These are phyloP conservation scores for Eristalinus sepulchralis DNA, from an alignment of 2,888 invertebrate species.

Conservation along the genomic window DNA sequence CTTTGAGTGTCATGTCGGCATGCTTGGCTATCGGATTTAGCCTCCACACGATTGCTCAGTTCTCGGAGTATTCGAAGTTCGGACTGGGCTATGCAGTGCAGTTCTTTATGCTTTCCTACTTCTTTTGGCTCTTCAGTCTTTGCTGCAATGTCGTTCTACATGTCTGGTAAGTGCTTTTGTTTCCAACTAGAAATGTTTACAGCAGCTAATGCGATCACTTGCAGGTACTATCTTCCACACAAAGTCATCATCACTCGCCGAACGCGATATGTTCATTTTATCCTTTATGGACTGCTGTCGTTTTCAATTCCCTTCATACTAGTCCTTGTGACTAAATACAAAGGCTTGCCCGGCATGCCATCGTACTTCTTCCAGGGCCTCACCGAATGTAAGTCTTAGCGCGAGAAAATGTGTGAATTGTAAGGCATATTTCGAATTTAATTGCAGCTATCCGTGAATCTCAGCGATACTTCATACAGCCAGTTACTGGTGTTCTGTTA, in stretches of 20 bases:
- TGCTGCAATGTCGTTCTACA: conserved; percentile 78
- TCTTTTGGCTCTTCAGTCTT: conserved; percentile 78
- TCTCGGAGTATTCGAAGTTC: conserved; percentile 75
- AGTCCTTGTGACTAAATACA: conserved; percentile 77
- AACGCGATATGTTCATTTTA: conserved; percentile 74
- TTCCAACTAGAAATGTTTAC: neutral
- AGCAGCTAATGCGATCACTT: neutral
- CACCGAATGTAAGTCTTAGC: conserved; percentile 76
- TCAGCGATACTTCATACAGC: conserved; percentile 80
- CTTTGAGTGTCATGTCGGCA: conserved; percentile 77
- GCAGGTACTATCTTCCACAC: conserved; percentile 76
- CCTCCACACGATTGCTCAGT: conserved; percentile 77
- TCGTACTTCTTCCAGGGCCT: conserved; percentile 80
- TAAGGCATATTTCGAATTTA: neutral
- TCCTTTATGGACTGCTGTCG: conserved; percentile 74
- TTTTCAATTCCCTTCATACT: conserved; percentile 76
- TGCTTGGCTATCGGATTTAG: conserved; percentile 78
- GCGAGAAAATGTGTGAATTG: too few species aligned
- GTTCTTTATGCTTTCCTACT: conserved; percentile 79
- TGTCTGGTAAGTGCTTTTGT: conserved; percentile 76
- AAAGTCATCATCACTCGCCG: conserved; percentile 74
- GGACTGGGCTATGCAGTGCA: conserved; percentile 79
- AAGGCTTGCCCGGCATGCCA: conserved; percentile 79
- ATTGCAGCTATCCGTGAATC: conserved; percentile 78
- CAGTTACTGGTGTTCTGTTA: conserved; percentile 76